A percentile compares a stretch with the other conserved stretches of the same genome.
phyloP scores from a whole-genome alignment of 2,113 vertebrate species.

The Gymnorhina tibicen region DNA sequence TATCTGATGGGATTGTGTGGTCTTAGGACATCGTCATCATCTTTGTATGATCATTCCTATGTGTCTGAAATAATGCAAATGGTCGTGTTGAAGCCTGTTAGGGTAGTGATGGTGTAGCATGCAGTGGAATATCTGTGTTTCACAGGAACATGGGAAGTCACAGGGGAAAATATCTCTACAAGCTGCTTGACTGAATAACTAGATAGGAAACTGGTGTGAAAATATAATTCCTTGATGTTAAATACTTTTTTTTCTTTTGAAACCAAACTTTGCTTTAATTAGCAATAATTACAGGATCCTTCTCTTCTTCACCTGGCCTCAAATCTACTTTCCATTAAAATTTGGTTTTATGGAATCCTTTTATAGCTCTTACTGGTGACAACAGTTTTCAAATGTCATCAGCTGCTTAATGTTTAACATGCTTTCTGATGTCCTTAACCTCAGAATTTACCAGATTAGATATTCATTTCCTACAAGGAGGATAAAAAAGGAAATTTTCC shows the following conservation, averaged over 20 bases:
- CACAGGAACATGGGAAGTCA: neutral
- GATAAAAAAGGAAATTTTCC: neutral
- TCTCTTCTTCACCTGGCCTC: neutral
- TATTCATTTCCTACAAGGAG: neutral
- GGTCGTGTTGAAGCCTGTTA: neutral
- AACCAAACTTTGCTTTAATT: neutral
- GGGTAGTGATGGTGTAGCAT: neutral
- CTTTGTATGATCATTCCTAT: neutral
- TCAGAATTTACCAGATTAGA: constrained; percentile 46
- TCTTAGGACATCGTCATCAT: neutral
- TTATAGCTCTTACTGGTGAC: neutral
- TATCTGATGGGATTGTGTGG: neutral
- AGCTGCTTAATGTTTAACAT: constrained; percentile 71
- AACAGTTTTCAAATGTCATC: neutral
- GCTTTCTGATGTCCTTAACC: constrained; percentile 35
- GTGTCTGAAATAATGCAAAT: neutral
- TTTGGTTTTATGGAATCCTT: neutral
- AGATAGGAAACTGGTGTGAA: neutral
- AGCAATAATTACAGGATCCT: neutral
- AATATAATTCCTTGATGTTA: neutral
- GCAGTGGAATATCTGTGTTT: neutral
- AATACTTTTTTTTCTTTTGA: neutral
- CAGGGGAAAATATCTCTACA: neutral
- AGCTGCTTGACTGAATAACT: neutral
- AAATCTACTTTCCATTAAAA: neutral